Evolutionary conservation across 1,140 invertebrate genomes (phyloP).

Genomic region (Aphelenchoides besseyi): DNA sequence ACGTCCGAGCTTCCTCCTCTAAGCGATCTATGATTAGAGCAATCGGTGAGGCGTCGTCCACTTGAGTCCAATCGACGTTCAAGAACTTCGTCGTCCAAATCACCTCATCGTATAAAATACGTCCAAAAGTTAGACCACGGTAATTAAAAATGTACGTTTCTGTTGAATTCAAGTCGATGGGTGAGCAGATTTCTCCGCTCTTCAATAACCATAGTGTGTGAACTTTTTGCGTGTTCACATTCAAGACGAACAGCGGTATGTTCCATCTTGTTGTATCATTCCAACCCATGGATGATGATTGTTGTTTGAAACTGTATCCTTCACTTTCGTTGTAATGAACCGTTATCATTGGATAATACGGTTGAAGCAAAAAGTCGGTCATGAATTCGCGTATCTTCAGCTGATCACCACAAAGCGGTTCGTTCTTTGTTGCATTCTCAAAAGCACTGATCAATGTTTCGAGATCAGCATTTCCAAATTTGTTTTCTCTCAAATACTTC

Average conservation of each 20-base stretch:
- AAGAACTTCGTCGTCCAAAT: no score
- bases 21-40: no score
- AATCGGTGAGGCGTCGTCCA: no score
- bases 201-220: slow-evolving; percentile 3
- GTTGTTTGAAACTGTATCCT: slow-evolving; percentile 6
- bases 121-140: no score
- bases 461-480: neutral
- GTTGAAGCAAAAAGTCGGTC: slow-evolving; percentile 10
- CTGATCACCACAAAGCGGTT: neutral
- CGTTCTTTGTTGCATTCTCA: neutral
- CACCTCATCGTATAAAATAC: no score
- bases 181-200: neutral
- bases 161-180: neutral
- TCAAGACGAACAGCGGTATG: slow-evolving; percentile 10
- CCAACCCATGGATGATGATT: neutral
- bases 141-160: no score
- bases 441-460: neutral
- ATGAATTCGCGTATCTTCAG: neutral
- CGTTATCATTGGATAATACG: neutral
- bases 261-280: slow-evolving; percentile 5
- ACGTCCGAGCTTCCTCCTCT: no score
- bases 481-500: neutral
- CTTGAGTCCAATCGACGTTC: no score
- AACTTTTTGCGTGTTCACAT: slow-evolving; percentile 1
- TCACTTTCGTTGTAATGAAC: neutral